Conservation (phyloP, 2,797 vertebrate genomes). For the Leptoclinus maculatus region DNA sequence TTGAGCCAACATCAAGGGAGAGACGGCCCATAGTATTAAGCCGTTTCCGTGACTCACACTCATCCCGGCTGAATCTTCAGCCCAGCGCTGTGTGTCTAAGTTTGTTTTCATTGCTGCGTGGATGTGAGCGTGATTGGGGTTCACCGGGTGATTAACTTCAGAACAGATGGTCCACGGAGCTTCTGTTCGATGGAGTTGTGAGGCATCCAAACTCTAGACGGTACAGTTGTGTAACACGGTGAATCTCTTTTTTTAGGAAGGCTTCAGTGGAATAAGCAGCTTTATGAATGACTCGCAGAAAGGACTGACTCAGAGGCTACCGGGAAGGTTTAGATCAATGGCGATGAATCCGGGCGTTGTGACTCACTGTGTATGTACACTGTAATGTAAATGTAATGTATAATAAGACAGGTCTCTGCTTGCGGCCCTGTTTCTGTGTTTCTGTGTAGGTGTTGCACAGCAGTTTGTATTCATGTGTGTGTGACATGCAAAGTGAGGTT, state of each 20-base stretch:
- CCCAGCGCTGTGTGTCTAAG: slow-evolving; percentile 11
- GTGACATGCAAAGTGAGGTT: slow-evolving; percentile 17
- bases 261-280: slow-evolving; percentile 50
- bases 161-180: slow-evolving; percentile 12
- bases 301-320: slow-evolving; percentile 50
- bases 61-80: slow-evolving; percentile 63
- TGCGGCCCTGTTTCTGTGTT: slow-evolving; percentile 10
- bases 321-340: slow-evolving; percentile 60
- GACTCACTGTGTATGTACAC: too few species aligned
- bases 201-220: not conserved
- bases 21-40: slow-evolving; percentile 66
- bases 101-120: not conserved
- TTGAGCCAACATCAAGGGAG: slow-evolving; percentile 73
- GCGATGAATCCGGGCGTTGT: slow-evolving; percentile 51
- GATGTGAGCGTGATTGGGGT: not conserved
- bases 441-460: slow-evolving; percentile 7
- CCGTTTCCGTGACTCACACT: slow-evolving; percentile 69
- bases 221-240: slow-evolving; percentile 25
- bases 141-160: slow-evolving; percentile 6
- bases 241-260: slow-evolving; percentile 39
- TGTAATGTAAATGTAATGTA: too few species aligned
- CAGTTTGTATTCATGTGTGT: slow-evolving; percentile 4
- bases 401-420: slow-evolving; percentile 27
- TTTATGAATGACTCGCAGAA: slow-evolving; percentile 65
- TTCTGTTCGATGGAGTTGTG: not conserved